Evolutionary conservation across 1,140 invertebrate species (phyloP).

Genomic region (Calliphora vicina): DNA sequence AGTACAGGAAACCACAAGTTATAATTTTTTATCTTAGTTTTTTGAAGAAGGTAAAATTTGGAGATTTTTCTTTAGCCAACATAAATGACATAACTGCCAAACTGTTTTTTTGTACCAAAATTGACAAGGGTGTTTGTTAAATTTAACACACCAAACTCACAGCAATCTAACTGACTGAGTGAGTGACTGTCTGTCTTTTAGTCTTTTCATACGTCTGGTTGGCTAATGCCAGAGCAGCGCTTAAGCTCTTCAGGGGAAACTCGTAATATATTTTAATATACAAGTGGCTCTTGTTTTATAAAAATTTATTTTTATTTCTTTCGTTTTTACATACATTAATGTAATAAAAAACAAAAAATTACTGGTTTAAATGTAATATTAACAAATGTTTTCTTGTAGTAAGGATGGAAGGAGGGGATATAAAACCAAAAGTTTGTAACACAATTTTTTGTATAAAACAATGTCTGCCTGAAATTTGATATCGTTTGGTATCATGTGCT

Average conservation of each 20-base stretch:
- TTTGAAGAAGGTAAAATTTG: not conserved
- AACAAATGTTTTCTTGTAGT: not conserved
- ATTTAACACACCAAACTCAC: not conserved
- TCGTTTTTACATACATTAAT: not conserved
- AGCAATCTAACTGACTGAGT: not conserved
- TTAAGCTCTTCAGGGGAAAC: not conserved
- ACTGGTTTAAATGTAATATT: not conserved
- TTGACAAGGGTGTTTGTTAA: constrained; percentile 40
- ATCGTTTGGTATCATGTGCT: constrained; percentile 7
- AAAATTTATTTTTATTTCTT: not conserved
- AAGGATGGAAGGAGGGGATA: not conserved
- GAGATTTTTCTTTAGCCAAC: not conserved
- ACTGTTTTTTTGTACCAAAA: not conserved
- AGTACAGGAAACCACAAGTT: not conserved
- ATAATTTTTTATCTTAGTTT: not conserved
- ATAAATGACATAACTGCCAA: constrained; percentile 35
- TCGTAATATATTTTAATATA: not conserved
- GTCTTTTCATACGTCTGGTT: constrained; percentile 6
- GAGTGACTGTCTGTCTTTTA: not conserved
- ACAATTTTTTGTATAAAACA: constrained; percentile 6
- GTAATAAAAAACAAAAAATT: not conserved
- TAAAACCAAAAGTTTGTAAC: constrained; percentile 3
- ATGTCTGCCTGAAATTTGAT: constrained; percentile 25
- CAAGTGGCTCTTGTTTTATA: not conserved
- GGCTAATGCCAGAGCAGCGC: not conserved